A percentile compares a stretch with the other conserved stretches of the same genome.
phyloP scores from a whole-genome alignment of 2,113 vertebrate genomes.

The Upupa epops region DNA sequence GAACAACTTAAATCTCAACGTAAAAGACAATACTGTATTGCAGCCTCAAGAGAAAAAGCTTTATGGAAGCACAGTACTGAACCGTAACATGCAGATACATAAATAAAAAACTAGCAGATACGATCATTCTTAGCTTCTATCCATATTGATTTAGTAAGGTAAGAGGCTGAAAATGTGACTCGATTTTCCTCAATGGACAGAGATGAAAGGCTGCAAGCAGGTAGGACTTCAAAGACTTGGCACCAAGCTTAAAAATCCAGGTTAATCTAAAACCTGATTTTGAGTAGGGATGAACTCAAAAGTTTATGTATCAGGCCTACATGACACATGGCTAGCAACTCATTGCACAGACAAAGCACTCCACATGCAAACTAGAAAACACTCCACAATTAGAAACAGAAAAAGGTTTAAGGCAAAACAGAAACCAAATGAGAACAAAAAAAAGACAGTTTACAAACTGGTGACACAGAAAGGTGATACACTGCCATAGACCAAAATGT shows the following conservation, averaged over 20 bases:
- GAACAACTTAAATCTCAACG: not conserved
- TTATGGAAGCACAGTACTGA: not conserved
- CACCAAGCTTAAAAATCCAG: not conserved
- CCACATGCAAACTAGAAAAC: not conserved
- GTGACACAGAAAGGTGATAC: not conserved
- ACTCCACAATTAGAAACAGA: not conserved
- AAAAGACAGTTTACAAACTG: not conserved
- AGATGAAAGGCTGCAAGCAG: not conserved
- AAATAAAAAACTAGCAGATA: not conserved
- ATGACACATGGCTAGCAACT: not conserved
- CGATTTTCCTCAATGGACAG: not conserved
- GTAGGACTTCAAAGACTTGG: not conserved
- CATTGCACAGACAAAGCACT: not conserved
- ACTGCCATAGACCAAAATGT: not conserved
- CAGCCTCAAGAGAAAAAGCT: not conserved
- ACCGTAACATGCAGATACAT: not conserved
- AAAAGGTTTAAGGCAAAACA: not conserved
- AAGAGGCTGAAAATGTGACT: not conserved
- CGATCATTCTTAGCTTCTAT: not conserved
- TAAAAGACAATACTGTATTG: not conserved
- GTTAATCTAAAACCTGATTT: not conserved
- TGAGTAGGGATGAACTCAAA: not conserved
- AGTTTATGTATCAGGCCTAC: not conserved
- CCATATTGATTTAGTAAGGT: not conserved
- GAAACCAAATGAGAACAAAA: not conserved